Conservation (phyloP, 1,140 invertebrate species). For the Bombus pascuorum region DNA sequence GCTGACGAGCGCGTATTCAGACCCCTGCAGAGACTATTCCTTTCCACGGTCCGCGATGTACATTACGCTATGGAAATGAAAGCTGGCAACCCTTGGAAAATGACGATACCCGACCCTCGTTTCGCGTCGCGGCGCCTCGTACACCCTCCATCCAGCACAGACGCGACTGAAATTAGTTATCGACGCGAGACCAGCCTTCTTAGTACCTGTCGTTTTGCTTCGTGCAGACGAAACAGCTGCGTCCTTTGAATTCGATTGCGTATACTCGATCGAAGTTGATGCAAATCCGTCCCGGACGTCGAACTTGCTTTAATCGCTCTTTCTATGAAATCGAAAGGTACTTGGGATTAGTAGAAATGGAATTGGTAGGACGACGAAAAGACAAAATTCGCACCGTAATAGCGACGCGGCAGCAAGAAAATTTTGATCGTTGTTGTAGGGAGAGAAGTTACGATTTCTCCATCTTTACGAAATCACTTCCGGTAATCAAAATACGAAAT, state of each 20-base stretch:
- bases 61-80: constrained; percentile 52
- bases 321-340: not conserved
- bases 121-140: constrained; percentile 2
- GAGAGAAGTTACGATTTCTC: too few relatives aligned
- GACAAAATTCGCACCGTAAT: too few relatives aligned
- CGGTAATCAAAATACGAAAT: too few relatives aligned
- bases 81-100: constrained; percentile 35
- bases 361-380: too few relatives aligned
- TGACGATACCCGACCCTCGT: constrained; percentile 19
- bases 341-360: not conserved
- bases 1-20: constrained; percentile 2
- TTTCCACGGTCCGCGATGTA: constrained; percentile 10
- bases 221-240: not conserved
- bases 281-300: not conserved
- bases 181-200: constrained; percentile 2
- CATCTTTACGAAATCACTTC: too few relatives aligned
- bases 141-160: not conserved
- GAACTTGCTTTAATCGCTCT: not conserved
- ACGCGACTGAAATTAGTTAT: constrained; percentile 47
- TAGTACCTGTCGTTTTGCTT: not conserved
- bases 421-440: too few relatives aligned
- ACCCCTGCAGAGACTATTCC: constrained; percentile 23
- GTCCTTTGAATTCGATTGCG: not conserved
- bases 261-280: not conserved
- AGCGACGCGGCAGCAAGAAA: too few relatives aligned